Evolutionary conservation across 2,797 vertebrate species (phyloP).

Genomic region (Enteromius unitaeniatus): DNA sequence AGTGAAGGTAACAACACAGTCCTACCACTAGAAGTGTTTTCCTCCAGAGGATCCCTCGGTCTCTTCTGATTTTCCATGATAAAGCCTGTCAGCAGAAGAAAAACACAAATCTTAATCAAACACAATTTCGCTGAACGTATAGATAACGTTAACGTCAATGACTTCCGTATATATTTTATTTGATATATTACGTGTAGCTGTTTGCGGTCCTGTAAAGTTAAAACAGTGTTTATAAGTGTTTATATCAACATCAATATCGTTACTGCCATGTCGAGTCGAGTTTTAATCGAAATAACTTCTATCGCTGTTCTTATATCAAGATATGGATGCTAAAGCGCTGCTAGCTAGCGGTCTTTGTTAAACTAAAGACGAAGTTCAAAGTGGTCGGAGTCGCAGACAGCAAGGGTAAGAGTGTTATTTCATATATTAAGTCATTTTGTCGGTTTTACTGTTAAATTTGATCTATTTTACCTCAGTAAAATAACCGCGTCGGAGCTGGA

Average conservation of each 20-base stretch:
- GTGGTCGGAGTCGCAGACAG: background rate
- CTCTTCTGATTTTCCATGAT: slow-evolving; percentile 68
- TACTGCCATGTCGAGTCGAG: background rate
- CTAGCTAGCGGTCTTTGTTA: background rate
- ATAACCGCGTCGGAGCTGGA: background rate
- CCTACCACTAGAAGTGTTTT: slow-evolving; percentile 67
- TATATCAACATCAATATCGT: background rate
- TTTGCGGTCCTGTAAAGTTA: background rate
- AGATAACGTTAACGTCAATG: background rate
- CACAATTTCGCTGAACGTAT: background rate
- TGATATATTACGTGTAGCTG: too few species aligned
- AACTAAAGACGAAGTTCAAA: background rate
- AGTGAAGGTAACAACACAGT: background rate
- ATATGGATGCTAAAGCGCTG: background rate
- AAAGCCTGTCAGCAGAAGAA: slow-evolving; percentile 27
- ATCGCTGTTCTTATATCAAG: background rate
- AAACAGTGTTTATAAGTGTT: background rate
- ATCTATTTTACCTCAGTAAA: slow-evolving; percentile 42
- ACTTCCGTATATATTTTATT: background rate
- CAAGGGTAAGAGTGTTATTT: background rate
- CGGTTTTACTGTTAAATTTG: background rate
- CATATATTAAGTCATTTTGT: background rate
- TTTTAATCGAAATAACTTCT: background rate
- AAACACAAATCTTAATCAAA: background rate
- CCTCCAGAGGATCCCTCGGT: slow-evolving; percentile 73